Percentiles rank a stretch among this genome's conserved stretches.
Evolutionary conservation across 35 echinoderm and acorn worm species (phyloP).

Genomic region (Anneissia japonica): DNA sequence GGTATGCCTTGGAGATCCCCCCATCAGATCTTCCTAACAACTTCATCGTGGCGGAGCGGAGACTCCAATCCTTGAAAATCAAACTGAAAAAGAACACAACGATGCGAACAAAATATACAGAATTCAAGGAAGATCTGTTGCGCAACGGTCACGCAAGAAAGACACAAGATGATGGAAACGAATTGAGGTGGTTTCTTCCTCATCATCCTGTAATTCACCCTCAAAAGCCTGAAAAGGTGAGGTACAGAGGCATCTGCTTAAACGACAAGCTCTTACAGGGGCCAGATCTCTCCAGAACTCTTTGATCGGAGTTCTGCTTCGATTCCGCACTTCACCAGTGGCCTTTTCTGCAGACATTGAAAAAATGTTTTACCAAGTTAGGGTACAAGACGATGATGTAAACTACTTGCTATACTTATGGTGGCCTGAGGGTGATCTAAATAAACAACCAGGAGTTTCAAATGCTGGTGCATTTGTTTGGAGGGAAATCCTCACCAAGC

Average conservation of each 20-base stretch:
- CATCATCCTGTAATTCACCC: conserved; percentile 29
- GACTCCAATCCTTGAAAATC: background rate
- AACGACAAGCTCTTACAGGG: conserved; percentile 45
- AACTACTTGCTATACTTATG: background rate
- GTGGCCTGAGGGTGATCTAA: background rate
- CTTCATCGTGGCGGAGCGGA: background rate
- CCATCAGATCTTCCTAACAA: background rate
- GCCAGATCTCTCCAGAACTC: conserved; percentile 36
- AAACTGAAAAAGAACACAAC: background rate
- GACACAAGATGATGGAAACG: background rate
- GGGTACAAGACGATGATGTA: background rate
- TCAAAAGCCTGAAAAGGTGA: conserved; percentile 27
- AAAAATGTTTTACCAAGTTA: conserved; percentile 35
- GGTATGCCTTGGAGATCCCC: background rate
- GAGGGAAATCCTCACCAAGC: background rate
- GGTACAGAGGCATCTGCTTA: conserved; percentile 41
- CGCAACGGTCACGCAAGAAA: background rate
- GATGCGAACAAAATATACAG: background rate
- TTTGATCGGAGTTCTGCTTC: conserved; percentile 38
- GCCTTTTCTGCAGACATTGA: conserved; percentile 5
- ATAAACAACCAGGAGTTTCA: background rate
- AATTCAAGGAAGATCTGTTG: background rate
- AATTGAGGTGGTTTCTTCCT: conserved; percentile 27
- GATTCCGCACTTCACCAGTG: background rate
- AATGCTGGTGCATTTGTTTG: background rate